Conservation (phyloP, 2,888 invertebrate genomes). For the Caenorhabditis sp. region DNA sequence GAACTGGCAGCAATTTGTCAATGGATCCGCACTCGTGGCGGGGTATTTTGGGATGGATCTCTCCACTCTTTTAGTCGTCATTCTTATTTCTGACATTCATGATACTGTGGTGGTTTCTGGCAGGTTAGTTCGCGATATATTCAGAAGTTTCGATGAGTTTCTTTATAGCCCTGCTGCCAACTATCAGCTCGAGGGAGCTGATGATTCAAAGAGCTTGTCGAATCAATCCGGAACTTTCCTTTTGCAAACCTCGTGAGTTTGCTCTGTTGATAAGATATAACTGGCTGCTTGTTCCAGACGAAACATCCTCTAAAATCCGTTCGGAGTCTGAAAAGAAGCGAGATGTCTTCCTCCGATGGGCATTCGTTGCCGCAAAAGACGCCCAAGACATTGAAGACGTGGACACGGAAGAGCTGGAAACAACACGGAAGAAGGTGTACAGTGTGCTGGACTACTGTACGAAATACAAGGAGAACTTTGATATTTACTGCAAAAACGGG, state of each 20-base stretch:
- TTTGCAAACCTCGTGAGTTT: slow-evolving; percentile 42
- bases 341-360: slow-evolving; percentile 55
- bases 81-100: not conserved
- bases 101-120: not conserved
- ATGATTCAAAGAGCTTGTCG: slow-evolving; percentile 48
- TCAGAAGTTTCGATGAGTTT: not conserved
- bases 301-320: slow-evolving; percentile 12
- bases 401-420: slow-evolving; percentile 49
- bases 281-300: slow-evolving; percentile 22
- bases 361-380: slow-evolving; percentile 45
- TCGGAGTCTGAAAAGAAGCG: slow-evolving; percentile 27
- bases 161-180: not conserved
- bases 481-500: slow-evolving; percentile 51
- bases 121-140: not conserved
- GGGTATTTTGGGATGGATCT: not conserved
- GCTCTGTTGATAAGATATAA: not conserved
- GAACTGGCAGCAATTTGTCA: slow-evolving; percentile 1
- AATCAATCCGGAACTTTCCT: slow-evolving; percentile 31
- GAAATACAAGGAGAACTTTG: slow-evolving; percentile 63
- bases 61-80: not conserved
- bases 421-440: slow-evolving; percentile 20
- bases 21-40: not conserved
- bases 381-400: slow-evolving; percentile 56
- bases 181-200: slow-evolving; percentile 19
- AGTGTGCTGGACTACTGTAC: slow-evolving; percentile 62